Conservation (phyloP, 2,113 vertebrate genomes). For the Lophochroa leadbeateri region DNA sequence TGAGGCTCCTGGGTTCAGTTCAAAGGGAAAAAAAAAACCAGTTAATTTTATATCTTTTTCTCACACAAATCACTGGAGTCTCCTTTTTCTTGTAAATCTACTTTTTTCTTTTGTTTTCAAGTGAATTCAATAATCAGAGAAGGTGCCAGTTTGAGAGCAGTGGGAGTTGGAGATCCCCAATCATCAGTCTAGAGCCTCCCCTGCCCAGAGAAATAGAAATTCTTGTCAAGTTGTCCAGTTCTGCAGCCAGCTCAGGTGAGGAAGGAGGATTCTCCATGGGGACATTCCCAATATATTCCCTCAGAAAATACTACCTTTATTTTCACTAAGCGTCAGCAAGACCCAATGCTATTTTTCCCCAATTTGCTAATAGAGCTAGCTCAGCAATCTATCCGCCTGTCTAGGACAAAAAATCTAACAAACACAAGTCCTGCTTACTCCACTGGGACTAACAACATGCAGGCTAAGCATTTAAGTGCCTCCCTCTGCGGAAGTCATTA, state of each 20-base stretch:
- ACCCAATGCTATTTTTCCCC: not conserved
- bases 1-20: slow-evolving; percentile 58
- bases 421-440: not conserved
- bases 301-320: not conserved
- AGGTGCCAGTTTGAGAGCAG: slow-evolving; percentile 10
- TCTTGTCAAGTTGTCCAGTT: not conserved
- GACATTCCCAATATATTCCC: not conserved
- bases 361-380: not conserved
- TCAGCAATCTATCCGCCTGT: slow-evolving; percentile 15
- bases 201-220: slow-evolving; percentile 2
- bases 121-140: slow-evolving; percentile 28
- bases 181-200: not conserved
- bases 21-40: slow-evolving; percentile 39
- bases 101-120: slow-evolving; percentile 60
- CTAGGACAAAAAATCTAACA: not conserved
- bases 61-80: slow-evolving; percentile 42
- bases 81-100: slow-evolving; percentile 48
- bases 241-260: not conserved
- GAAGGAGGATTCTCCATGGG: slow-evolving; percentile 31
- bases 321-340: slow-evolving; percentile 40
- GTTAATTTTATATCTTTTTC: slow-evolving; percentile 56
- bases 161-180: slow-evolving; percentile 8
- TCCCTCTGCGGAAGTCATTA: not conserved
- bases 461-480: not conserved
- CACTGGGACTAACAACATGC: not conserved